Evolutionary conservation across 2,797 vertebrate species (phyloP), one percentile per base, ranked within the genome.

Genomic region (Lacerta bilineata): DNA sequence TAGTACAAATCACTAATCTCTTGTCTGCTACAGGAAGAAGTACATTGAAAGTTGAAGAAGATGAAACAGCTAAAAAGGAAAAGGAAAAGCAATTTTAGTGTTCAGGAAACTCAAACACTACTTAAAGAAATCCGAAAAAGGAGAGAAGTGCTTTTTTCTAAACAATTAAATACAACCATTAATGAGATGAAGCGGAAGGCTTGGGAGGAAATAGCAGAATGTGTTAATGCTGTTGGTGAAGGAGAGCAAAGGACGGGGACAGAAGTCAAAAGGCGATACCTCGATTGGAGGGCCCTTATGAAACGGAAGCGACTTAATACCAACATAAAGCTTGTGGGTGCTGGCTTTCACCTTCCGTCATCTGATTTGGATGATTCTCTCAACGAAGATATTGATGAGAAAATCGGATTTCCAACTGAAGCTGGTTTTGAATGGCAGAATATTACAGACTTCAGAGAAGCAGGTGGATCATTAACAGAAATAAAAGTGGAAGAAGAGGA

Each of bases 31-130:
- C 87, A 82, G 69, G 94, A 92, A 93, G 82, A 94, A 95, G 85
- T 94, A 84, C 88, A 50, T 84, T 91, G 93, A 94, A 95, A 91
- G 33, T 92, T 96, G 92, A 91, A 94, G 96, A 98, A 95, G 96
- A 98, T 98, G 97, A 99, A 98, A 96, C 98, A 98, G 93, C 96
- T 98, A 88, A 98, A 98, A 96, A 97, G 98, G 92, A 99, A 98
- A 96, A 97, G 98, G 90, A 99, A 99, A 98, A 99, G 98, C 93
- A 99, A 99, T 97, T 99, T 98, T 96, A 99, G 98, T 2, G 98
- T 99, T 91, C 98, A 98, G 95, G 98, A 99, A 96, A 99, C 98
- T 78, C 98, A 99, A 93, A 98, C 97, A 39, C 98, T 99, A 86
- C 98, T 99, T 95, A 98, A 98, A 75, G 98, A 99, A 96, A 99